A percentile compares a stretch with the other conserved stretches of the same genome.
phyloP scores from a whole-genome alignment of 2,797 vertebrate species.

The Cephalopachus bancanus region DNA sequence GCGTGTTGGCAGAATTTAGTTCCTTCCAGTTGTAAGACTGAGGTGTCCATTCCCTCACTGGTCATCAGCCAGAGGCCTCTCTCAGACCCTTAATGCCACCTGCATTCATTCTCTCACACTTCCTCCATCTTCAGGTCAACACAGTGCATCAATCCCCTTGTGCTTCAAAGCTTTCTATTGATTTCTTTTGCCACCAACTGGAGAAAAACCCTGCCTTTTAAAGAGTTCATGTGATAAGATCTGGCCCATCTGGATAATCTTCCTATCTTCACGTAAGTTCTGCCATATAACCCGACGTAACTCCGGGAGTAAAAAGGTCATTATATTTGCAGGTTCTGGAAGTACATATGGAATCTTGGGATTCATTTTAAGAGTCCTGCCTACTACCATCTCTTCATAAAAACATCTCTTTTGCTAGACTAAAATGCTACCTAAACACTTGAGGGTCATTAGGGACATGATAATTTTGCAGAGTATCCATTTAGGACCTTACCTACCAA shows the following conservation, averaged over 20 bases:
- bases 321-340: neutral
- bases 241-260: neutral
- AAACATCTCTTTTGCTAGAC: neutral
- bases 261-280: neutral
- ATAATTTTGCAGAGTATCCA: neutral
- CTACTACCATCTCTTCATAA: neutral
- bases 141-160: neutral
- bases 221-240: neutral
- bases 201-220: neutral
- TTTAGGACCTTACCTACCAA: neutral
- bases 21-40: neutral
- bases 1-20: neutral
- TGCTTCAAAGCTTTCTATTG: neutral
- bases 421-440: neutral
- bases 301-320: neutral
- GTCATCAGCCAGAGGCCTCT: neutral
- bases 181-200: neutral
- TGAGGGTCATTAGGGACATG: neutral
- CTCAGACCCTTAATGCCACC: neutral
- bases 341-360: neutral
- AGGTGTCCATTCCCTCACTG: neutral
- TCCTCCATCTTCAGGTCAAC: neutral
- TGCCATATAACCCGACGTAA: neutral
- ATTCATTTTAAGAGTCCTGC: conserved; percentile 1
- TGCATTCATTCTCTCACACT: neutral